A percentile compares a stretch with the other conserved stretches of the same genome.
Evolutionary conservation across 1,140 invertebrate species (phyloP).

Genomic region (Drosophila lini): DNA sequence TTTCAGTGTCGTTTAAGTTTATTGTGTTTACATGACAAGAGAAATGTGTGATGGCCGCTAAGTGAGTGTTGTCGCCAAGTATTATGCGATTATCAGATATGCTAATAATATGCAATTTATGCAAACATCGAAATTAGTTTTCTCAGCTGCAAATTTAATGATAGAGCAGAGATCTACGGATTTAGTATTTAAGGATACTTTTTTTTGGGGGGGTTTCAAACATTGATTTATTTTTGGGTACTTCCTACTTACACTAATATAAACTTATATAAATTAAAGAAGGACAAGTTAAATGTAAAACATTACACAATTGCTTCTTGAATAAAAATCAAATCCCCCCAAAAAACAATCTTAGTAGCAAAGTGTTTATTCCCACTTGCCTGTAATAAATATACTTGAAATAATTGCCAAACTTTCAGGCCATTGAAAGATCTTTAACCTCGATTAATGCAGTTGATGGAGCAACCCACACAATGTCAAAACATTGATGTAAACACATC

Average conservation of each 20-base stretch:
- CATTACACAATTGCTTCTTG: not conserved
- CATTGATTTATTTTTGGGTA: not conserved
- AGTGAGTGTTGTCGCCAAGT: conserved; percentile 33
- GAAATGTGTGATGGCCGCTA: conserved; percentile 25
- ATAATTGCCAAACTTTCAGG: conserved; percentile 19
- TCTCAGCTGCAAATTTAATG: not conserved
- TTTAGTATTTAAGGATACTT: not conserved
- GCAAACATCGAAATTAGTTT: not conserved
- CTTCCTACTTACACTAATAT: not conserved
- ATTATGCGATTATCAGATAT: conserved; percentile 21
- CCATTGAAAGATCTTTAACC: conserved; percentile 10
- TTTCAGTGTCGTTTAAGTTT: conserved; percentile 55
- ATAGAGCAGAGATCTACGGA: not conserved
- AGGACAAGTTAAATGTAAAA: too few species aligned
- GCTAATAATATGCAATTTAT: conserved; percentile 11
- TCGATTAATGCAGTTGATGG: conserved; percentile 10
- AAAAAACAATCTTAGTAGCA: too few species aligned
- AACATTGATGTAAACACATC: conserved; percentile 30
- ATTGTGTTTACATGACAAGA: conserved; percentile 59
- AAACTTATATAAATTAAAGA: too few species aligned
- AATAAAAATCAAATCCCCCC: too few species aligned
- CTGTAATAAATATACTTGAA: not conserved
- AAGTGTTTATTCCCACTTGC: not conserved
- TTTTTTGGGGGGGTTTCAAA: not conserved
- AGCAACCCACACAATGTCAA: conserved; percentile 28